These are phyloP conservation scores for Etheostoma perlongum DNA, from an alignment of 2,797 vertebrate species.

Conservation along the genomic window DNA sequence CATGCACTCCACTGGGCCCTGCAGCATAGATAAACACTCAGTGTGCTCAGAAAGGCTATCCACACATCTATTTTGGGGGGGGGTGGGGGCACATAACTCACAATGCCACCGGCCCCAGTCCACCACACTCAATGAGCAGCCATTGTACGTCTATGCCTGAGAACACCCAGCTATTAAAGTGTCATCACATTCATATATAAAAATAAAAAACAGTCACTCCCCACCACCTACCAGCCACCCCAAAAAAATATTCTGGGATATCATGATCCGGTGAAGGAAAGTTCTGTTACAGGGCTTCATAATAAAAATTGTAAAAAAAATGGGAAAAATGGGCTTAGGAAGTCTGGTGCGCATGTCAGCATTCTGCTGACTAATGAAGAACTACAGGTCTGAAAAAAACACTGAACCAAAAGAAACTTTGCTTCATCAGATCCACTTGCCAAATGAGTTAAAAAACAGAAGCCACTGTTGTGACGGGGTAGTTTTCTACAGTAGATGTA, in stretches of 20 bases:
- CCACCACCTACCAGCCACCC: constrained; percentile 13
- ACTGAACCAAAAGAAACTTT: constrained; percentile 33
- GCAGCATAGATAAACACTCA: constrained; percentile 72
- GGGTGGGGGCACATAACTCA: constrained; percentile 78
- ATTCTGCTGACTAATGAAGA: constrained; percentile 33
- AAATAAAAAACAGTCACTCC: constrained; percentile 39
- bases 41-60: constrained; percentile 66
- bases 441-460: not conserved
- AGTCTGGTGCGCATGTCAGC: constrained; percentile 5
- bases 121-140: constrained; percentile 75
- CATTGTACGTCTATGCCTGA: constrained; percentile 73
- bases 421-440: not conserved
- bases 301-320: constrained; percentile 41
- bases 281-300: constrained; percentile 44
- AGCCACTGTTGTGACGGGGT: not conserved
- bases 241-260: constrained; percentile 27
- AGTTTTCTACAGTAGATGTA: not conserved
- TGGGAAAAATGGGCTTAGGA: constrained; percentile 28
- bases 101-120: constrained; percentile 63
- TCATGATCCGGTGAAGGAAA: constrained; percentile 43
- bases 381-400: constrained; percentile 21
- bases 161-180: constrained; percentile 81
- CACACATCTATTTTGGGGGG: constrained; percentile 66
- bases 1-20: constrained; percentile 68
- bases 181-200: constrained; percentile 78